A percentile compares a stretch with the other conserved stretches of the same genome.
Conservation (phyloP, 2,113 vertebrate species). For the Rhinogobius similis region DNA sequence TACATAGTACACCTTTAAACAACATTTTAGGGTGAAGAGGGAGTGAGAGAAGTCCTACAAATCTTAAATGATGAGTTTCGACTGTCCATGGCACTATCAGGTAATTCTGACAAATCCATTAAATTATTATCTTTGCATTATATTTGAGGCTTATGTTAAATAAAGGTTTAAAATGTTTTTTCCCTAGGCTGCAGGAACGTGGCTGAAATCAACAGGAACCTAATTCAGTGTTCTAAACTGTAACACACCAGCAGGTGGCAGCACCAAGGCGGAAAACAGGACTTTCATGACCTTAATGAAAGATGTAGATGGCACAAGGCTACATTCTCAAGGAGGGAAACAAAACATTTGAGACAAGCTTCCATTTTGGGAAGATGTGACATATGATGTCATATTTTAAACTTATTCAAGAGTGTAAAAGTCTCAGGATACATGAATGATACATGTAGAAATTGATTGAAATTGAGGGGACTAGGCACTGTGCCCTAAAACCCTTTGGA, state of each 20-base stretch:
- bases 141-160: neutral
- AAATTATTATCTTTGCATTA: neutral
- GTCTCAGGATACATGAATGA: constrained; percentile 13
- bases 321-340: neutral
- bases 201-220: constrained; percentile 81
- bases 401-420: constrained; percentile 9
- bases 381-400: constrained; percentile 2
- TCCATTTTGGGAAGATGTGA: neutral
- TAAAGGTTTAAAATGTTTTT: neutral
- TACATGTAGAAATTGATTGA: constrained; percentile 24
- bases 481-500: neutral
- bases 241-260: constrained; percentile 54
- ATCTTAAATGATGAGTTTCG: constrained; percentile 90
- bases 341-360: neutral
- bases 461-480: neutral
- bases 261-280: constrained; percentile 10
- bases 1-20: neutral
- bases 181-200: constrained; percentile 83
- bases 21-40: constrained; percentile 84
- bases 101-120: constrained; percentile 65
- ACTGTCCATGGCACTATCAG: constrained; percentile 87
- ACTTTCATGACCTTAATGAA: constrained; percentile 8
- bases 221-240: constrained; percentile 81
- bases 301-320: neutral
- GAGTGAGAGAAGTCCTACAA: constrained; percentile 85